phyloP scores from a whole-genome alignment of 2,888 invertebrate genomes.

The Euzetes globulus region DNA sequence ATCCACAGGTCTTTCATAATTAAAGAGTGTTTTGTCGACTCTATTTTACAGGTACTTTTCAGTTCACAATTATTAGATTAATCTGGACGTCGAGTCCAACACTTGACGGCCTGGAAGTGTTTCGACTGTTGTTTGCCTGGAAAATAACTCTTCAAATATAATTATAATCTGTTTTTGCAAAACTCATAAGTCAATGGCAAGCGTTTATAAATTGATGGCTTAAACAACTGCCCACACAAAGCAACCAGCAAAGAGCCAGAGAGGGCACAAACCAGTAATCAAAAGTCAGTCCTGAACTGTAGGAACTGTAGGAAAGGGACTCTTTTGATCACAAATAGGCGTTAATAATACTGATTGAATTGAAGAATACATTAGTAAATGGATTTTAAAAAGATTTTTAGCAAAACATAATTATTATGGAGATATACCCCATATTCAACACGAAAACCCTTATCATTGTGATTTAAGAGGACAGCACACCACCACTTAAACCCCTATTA shows the following conservation, averaged over 20 bases:
- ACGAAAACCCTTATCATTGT: not conserved
- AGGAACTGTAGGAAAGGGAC: not conserved
- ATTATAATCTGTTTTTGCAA: not conserved
- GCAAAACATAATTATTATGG: not conserved
- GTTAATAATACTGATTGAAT: slow-evolving; percentile 23
- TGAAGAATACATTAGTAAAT: not conserved
- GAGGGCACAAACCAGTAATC: slow-evolving; percentile 7
- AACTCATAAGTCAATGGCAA: not conserved
- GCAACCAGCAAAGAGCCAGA: not conserved
- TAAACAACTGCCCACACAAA: slow-evolving; percentile 21
- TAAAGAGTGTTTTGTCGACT: not conserved
- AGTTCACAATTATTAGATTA: not conserved
- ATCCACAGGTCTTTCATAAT: slow-evolving; percentile 1
- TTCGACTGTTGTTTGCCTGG: not conserved
- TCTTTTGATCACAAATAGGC: slow-evolving; percentile 2
- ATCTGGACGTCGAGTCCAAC: not conserved
- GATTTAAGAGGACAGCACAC: not conserved
- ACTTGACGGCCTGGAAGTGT: not conserved
- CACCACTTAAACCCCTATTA: too few species aligned
- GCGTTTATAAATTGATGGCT: slow-evolving; percentile 1
- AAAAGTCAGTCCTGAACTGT: not conserved
- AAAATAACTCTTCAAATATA: not conserved
- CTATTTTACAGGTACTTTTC: not conserved
- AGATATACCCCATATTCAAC: not conserved
- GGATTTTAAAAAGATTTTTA: not conserved